phyloP scores from a whole-genome alignment of 2,888 invertebrate genomes.

The Andrena minutula region DNA sequence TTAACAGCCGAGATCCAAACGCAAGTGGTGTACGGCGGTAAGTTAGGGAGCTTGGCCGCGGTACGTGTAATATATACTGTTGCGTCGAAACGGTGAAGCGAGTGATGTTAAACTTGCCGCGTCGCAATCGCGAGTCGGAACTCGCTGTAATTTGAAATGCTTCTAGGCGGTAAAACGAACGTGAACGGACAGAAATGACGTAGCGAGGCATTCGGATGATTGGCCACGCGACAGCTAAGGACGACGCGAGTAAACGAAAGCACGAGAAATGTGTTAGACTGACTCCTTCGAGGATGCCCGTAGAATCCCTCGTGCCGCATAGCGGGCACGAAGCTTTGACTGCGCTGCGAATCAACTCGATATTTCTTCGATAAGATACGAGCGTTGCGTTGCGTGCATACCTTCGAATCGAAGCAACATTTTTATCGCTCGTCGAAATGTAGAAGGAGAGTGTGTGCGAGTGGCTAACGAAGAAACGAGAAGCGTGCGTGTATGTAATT shows the following conservation, averaged over 20 bases:
- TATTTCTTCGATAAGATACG: not conserved
- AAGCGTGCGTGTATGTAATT: not conserved
- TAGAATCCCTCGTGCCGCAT: slow-evolving; percentile 12
- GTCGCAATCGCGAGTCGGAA: not conserved
- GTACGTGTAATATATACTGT: not conserved
- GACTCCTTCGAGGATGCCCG: slow-evolving; percentile 57
- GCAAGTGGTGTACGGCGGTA: too few species aligned
- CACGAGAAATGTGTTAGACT: slow-evolving; percentile 71
- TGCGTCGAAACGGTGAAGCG: not conserved
- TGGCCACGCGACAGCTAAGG: not conserved
- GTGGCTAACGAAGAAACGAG: slow-evolving; percentile 2
- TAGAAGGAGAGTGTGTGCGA: slow-evolving; percentile 30
- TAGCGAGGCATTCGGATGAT: slow-evolving; percentile 4
- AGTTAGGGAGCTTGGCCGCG: too few species aligned
- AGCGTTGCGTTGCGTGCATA: not conserved
- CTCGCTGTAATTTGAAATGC: not conserved
- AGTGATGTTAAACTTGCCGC: not conserved
- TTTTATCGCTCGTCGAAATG: slow-evolving; percentile 68
- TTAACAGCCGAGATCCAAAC: too few species aligned
- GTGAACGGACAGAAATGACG: not conserved
- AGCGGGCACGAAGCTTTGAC: slow-evolving; percentile 60
- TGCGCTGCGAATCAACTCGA: slow-evolving; percentile 53
- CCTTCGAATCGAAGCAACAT: slow-evolving; percentile 64
- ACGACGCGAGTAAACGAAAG: not conserved
- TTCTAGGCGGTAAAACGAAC: too few species aligned